Evolutionary conservation across 2,888 invertebrate species (phyloP).

Genomic region (Steinernema hermaphroditum): DNA sequence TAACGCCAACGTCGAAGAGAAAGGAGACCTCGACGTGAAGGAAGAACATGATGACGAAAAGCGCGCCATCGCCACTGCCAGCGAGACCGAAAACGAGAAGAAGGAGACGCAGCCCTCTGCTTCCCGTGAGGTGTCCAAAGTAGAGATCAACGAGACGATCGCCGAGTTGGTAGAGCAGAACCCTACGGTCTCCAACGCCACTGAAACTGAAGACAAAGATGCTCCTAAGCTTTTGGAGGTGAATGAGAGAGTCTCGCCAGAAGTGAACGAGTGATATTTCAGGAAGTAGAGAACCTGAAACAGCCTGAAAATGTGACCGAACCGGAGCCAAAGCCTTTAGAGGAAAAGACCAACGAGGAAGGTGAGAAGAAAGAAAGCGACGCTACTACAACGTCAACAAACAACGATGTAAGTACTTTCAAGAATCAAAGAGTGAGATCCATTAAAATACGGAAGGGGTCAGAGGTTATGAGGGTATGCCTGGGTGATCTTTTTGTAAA

Average conservation of each 20-base stretch:
- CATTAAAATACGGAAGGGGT: no score
- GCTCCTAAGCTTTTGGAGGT: conserved; percentile 19
- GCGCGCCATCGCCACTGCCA: not conserved
- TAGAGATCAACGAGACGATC: not conserved
- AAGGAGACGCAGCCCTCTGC: not conserved
- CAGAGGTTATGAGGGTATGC: no score
- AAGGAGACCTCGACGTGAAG: not conserved
- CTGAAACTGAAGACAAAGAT: not conserved
- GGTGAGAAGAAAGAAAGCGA: no score
- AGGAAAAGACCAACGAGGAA: no score
- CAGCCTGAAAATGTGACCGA: conserved; percentile 8
- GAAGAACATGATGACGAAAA: conserved; percentile 2
- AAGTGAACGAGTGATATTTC: no score
- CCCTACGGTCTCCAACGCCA: not conserved
- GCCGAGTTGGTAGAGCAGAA: not conserved
- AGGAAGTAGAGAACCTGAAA: conserved; percentile 12
- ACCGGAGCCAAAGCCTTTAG: not conserved
- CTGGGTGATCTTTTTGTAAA: no score
- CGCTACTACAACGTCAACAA: no score
- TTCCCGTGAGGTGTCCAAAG: not conserved
- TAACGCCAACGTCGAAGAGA: conserved; percentile 1
- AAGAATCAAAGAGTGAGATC: no score
- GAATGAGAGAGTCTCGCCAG: no score
- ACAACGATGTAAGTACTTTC: no score
- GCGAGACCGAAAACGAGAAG: not conserved